Evolutionary conservation across 2,113 vertebrate species (phyloP), one percentile per base, ranked within the genome.

Genomic region (Acrocephalus arundinaceus): DNA sequence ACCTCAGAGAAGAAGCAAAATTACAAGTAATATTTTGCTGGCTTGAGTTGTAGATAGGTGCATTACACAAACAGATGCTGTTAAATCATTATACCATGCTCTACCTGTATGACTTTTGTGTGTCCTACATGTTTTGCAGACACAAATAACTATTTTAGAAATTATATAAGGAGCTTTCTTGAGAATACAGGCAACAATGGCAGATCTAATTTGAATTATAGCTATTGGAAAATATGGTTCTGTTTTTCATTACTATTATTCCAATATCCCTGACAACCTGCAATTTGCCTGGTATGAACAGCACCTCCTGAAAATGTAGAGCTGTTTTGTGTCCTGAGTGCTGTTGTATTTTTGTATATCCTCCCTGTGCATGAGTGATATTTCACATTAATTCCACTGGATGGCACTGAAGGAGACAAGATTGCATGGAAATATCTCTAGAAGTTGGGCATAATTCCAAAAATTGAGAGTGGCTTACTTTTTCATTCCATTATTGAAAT

Each of bases 361-460:
- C 12, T 93, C n/a, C 6, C 9, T 11, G 49, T 37, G 70, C 43
- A 20, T 5, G 41, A 17, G 2, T 93, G 97, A 19, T 89, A 83
- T 97, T 97, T 92, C 79, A 55, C 67, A 31, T 31, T 12, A 52
- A 12, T 63, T 85, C 98, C 98, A 97, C 98, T 96, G 82, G 97
- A 96, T 97, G 98, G 97, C 97, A 97, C 97, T 80, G 62, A 83
- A 97, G 97, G 97, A 97, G 93, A 94, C 87, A 33, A 90, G 79
- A 97, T 97, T 43, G 85, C 51, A 6, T 27, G 21, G 10, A 87
- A 90, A 78, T 79, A 37, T 2, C 27, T 92, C 15, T 16, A 59
- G 54, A 88, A 90, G 39, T 49, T 65, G 30, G 49, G 10, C 30
- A 4, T 39, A 77, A 93, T 88, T 91, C 46, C 37, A 63, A 77